A percentile compares a stretch with the other conserved stretches of the same genome.
These are phyloP conservation scores for Gorsachius goisagi DNA, from an alignment of 2,113 vertebrate genomes.

Conservation along the genomic window DNA sequence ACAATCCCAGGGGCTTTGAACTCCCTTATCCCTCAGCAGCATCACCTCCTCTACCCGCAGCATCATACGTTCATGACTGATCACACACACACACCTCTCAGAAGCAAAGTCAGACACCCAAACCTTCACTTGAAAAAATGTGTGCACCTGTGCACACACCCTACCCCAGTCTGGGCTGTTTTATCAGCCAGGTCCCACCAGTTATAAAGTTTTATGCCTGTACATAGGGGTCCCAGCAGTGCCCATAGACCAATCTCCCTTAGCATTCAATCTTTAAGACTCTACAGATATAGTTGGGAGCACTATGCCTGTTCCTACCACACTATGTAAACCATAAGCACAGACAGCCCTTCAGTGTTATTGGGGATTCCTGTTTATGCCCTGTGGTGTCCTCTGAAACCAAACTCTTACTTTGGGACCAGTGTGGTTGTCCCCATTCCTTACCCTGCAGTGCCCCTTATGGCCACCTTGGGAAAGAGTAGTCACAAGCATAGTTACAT, in stretches of 20 bases:
- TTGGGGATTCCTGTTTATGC: not conserved
- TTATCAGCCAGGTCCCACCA: not conserved
- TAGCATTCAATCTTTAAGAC: not conserved
- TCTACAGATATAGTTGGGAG: not conserved
- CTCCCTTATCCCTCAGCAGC: not conserved
- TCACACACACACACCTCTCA: not conserved
- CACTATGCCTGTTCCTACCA: not conserved
- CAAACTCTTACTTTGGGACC: not conserved
- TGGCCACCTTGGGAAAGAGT: not conserved
- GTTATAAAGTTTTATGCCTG: not conserved
- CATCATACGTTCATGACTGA: not conserved
- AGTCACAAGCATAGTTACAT: not conserved
- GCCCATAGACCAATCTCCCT: not conserved
- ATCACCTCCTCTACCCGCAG: not conserved
- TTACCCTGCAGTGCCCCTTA: slow-evolving; percentile 54
- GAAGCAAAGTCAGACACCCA: not conserved
- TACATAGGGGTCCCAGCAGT: not conserved
- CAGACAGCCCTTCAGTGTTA: not conserved
- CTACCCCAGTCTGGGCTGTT: not conserved
- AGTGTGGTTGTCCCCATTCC: not conserved
- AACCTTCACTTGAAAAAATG: not conserved
- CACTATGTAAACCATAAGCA: accelerated
- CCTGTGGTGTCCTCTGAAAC: not conserved
- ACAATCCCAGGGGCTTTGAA: not conserved
- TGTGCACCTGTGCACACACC: not conserved